Conservation (phyloP, 2,888 invertebrate species). For the Eupithecia subumbrata region DNA sequence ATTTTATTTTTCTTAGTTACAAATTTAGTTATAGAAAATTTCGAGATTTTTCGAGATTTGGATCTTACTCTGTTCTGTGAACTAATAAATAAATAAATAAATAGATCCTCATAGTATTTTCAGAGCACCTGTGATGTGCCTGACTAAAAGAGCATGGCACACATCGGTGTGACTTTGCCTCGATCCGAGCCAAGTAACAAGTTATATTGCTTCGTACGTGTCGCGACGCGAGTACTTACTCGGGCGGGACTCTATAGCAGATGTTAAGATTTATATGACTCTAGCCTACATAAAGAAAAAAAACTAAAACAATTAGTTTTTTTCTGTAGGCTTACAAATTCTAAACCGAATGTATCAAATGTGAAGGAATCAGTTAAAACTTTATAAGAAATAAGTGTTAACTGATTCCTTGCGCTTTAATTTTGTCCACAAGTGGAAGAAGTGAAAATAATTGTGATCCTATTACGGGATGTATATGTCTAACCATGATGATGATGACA, state of each 20-base stretch:
- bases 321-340: neutral
- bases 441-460: neutral
- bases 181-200: constrained; percentile 44
- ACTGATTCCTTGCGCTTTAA: no score
- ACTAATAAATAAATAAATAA: no score
- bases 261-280: neutral
- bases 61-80: no score
- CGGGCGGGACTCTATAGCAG: neutral
- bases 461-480: neutral
- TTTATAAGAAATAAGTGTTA: no score
- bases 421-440: neutral
- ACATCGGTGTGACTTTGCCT: constrained; percentile 43
- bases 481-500: neutral
- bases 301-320: neutral
- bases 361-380: no score
- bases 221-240: constrained; percentile 17
- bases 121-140: neutral
- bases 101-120: no score
- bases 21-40: no score
- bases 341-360: no score
- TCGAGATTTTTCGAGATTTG: no score
- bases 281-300: neutral
- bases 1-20: no score
- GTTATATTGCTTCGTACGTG: constrained; percentile 54
- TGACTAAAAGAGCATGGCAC: constrained; percentile 10